Conservation (phyloP, 2,113 vertebrate species). For the Dipodomys stephensi region DNA sequence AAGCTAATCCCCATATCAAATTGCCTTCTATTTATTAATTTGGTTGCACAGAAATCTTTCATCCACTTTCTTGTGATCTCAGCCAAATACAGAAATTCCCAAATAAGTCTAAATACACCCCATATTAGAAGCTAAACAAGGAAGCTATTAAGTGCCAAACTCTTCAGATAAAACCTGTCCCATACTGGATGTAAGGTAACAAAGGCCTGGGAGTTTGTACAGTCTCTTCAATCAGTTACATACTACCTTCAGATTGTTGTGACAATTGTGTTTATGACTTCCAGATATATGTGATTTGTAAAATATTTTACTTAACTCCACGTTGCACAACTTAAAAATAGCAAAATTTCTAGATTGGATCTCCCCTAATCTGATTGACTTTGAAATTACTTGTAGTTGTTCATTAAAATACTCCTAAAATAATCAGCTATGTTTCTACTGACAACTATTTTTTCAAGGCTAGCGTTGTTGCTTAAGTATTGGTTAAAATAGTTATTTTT, state of each 20-base stretch:
- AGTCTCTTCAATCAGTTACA: not conserved
- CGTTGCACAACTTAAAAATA: not conserved
- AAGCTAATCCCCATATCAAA: not conserved
- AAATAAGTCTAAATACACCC: constrained; percentile 23
- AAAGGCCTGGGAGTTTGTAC: not conserved
- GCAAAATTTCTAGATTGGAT: not conserved
- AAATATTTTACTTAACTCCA: not conserved
- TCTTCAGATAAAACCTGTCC: not conserved
- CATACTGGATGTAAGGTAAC: not conserved
- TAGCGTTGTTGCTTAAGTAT: not conserved
- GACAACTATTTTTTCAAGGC: not conserved
- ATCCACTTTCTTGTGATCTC: constrained; percentile 33
- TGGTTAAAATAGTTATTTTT: not conserved
- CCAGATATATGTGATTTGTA: not conserved
- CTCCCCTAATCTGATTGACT: not conserved
- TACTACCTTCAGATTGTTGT: not conserved
- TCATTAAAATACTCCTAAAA: not conserved
- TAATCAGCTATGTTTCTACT: not conserved
- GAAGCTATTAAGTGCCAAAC: not conserved
- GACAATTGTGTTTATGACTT: not conserved
- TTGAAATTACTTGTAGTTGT: not conserved
- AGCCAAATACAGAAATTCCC: not conserved
- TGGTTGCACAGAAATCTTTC: not conserved
- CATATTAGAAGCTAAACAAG: not conserved
- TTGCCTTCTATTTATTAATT: constrained; percentile 21